Base-by-base conservation (phyloP, 2,888 invertebrate genomes). In the Axea sp. region DNA sequence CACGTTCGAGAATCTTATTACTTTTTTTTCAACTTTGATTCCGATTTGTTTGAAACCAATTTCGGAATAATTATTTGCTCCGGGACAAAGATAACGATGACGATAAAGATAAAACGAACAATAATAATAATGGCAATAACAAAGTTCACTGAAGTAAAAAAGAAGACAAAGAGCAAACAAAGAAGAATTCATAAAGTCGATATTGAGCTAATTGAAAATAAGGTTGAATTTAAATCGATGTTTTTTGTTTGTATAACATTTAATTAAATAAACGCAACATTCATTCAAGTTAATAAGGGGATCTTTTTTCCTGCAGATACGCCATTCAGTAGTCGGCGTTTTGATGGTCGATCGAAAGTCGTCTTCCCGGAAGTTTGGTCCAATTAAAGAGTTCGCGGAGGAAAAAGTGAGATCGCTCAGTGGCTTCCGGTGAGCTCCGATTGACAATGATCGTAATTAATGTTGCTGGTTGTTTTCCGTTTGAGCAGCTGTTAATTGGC, bases 401-500 rank as follows among this genome's bases (percentile, higher is more conserved):
- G 51, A 75, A 76, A 76, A 76, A 72, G 72, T 62, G 49, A 59
- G 33, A 26, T 37, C 65, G 55, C 55, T 49, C 45, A 9, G 59
- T 51, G 45, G 73, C 76, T 78, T 81, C 75, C 79, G 78, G 75
- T 69, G 72, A 39, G 57, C 72, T 31, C 53, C 55, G 64, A 37
- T 72, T 65, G 71, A 73, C 62, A 71, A 65, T 76, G 60, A 49
- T 47, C 37, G 74, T 76, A 76, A 73, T 75, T 80, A 82, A 80
- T 77, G 77, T 76, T 76, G 72, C 77, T 81, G 78, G 83, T 84
- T 85, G 84, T 87, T 87, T 87, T 86, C 86, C 85, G 84, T 86
- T 84, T 84, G 83, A 85, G 86, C 86, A 84, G 83, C 84, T 85
- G 85, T 87, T 87, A 87, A 87, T 87, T 87, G 86, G 84, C 86